Base-by-base conservation (phyloP, 2,888 invertebrate species). In the Eristalinus sepulchralis region DNA sequence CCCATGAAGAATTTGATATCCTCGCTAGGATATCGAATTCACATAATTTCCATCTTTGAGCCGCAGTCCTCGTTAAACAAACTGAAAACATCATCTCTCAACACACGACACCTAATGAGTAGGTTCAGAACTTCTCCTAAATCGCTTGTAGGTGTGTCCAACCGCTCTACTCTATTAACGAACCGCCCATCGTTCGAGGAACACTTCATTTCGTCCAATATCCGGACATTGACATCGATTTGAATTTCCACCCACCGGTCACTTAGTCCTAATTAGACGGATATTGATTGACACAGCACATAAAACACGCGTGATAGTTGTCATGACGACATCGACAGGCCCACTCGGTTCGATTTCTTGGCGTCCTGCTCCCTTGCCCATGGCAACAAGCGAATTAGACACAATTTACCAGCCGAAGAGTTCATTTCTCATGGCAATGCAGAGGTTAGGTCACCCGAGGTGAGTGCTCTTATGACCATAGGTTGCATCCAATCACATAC, bases 161-260 rank as follows among this genome's bases (percentile, higher is more conserved):
- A n/a, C 1, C 8, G 8, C 2, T n/a, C 0, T 8, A 1, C 17
- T 1, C 8, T 6, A 47, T 47, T 47, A 47, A 8, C 47, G 17
- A 17, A 47, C 47, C 17, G 17, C 47, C 47, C 47, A 47, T 47
- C 47, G 17, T 17, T 47, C 47, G 47, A 17, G 47, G 17, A 47
- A 6, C 47, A 47, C 47, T 39, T 39, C n/a, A 39, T 39, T 39
- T n/a, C n/a, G 57, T 0, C 57, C 22, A 34, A 78, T 83, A 57
- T 72, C 68, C 72, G 83, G 79, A 22, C 79, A 79, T 79, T 83
- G 83, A 73, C 73, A 79, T 79, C 79, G 73, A 75, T 83, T 83
- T 64, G 27, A 57, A 39, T 27, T 60, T 60, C 24, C 36, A 10
- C 59, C 5, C 47, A 36, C 27, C 57, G 60, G 62, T 55, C 39